Conservation (phyloP, 2,888 invertebrate species). For the Laothoe populi region DNA sequence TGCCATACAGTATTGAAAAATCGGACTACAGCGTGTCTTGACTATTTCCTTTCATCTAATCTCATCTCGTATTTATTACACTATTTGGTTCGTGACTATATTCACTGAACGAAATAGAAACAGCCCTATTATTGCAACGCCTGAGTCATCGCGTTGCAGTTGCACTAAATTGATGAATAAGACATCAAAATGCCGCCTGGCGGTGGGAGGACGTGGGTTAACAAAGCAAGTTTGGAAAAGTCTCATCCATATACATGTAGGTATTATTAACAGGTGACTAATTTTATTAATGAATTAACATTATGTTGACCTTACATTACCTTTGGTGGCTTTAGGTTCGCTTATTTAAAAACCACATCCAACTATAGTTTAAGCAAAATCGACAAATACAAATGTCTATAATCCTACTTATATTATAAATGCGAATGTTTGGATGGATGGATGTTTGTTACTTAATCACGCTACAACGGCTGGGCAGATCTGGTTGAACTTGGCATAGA, state of each 20-base stretch:
- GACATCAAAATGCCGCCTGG: slow-evolving; percentile 1
- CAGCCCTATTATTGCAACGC: slow-evolving; percentile 1
- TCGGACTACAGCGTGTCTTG: too few relatives aligned
- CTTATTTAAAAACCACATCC: too few relatives aligned
- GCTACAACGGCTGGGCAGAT: too few relatives aligned
- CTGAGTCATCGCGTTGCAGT: slow-evolving; percentile 23
- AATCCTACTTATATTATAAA: too few relatives aligned
- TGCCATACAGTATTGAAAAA: too few relatives aligned
- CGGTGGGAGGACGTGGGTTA: slow-evolving; percentile 19
- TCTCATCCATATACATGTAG: slow-evolving; percentile 6
- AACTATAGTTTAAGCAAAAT: too few relatives aligned
- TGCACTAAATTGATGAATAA: slow-evolving; percentile 23
- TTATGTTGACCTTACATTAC: not conserved
- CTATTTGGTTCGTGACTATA: slow-evolving; percentile 7
- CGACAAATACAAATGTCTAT: too few relatives aligned
- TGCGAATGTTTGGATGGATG: too few relatives aligned
- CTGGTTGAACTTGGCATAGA: too few relatives aligned
- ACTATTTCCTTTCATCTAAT: too few relatives aligned
- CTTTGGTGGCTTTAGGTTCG: not conserved
- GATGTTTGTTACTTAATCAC: too few relatives aligned
- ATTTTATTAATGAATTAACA: not conserved
- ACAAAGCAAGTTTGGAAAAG: slow-evolving; percentile 9
- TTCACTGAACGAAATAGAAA: not conserved
- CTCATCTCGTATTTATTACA: too few relatives aligned
- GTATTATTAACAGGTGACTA: slow-evolving; percentile 9